phyloP scores from a whole-genome alignment of 2,888 invertebrate genomes.

The Oxycera nigricornis region DNA sequence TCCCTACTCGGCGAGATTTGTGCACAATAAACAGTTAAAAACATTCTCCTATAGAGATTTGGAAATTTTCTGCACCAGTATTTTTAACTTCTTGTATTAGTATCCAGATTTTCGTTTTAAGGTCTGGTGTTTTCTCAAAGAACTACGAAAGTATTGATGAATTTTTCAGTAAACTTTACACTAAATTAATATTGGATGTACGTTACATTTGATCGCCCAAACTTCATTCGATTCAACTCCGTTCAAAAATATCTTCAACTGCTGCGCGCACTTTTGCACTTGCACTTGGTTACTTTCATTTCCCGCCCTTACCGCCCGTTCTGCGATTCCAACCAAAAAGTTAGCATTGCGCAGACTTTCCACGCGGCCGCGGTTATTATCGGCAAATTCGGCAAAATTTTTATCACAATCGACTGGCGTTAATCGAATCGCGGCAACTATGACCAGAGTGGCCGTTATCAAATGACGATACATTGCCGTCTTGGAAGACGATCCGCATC shows the following conservation, averaged over 20 bases:
- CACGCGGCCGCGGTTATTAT: background rate
- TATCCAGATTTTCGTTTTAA: too few species aligned
- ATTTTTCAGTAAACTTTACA: too few species aligned
- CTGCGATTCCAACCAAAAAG: constrained; percentile 54
- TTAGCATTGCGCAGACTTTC: constrained; percentile 46
- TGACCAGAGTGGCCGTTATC: background rate
- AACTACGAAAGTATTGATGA: too few species aligned
- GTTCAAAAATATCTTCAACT: constrained; percentile 51
- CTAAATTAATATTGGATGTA: too few species aligned
- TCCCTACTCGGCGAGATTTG: too few species aligned
- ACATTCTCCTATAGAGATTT: too few species aligned
- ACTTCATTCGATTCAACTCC: constrained; percentile 49
- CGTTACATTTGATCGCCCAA: constrained; percentile 54
- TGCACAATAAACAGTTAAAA: too few species aligned
- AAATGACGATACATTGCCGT: background rate
- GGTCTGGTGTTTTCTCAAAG: too few species aligned
- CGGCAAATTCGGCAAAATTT: background rate
- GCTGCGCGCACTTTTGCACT: constrained; percentile 50
- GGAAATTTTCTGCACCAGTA: too few species aligned
- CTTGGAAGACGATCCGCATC: background rate
- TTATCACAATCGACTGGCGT: background rate
- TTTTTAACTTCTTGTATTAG: too few species aligned
- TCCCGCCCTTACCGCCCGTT: constrained; percentile 46
- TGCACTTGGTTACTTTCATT: constrained; percentile 47
- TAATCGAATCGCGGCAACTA: background rate